These are phyloP conservation scores for Okamejei kenojei DNA, from an alignment of 2,797 vertebrate species.

Conservation along the genomic window DNA sequence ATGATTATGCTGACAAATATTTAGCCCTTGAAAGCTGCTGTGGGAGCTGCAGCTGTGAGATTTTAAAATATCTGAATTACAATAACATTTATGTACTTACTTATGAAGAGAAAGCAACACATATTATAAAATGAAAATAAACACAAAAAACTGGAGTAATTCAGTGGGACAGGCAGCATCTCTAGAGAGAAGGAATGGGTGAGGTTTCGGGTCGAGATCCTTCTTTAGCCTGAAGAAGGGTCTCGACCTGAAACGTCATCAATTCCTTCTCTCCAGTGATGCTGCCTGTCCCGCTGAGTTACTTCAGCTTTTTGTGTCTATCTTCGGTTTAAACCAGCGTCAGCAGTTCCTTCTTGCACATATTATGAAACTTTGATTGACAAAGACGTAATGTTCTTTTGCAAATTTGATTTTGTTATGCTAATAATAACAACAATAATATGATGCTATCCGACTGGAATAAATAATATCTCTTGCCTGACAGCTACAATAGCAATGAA, in stretches of 20 bases:
- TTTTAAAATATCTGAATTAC: slow-evolving; percentile 18
- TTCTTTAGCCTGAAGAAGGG: too few relatives aligned
- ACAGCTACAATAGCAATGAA: slow-evolving; percentile 70
- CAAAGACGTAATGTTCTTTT: slow-evolving; percentile 63
- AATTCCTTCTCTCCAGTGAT: too few relatives aligned
- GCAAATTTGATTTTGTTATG: slow-evolving; percentile 73
- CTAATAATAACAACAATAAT: slow-evolving; percentile 59
- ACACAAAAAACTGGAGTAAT: too few relatives aligned
- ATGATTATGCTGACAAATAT: slow-evolving; percentile 49
- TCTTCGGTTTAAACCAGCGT: too few relatives aligned
- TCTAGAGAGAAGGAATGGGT: too few relatives aligned
- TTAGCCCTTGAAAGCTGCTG: slow-evolving; percentile 40
- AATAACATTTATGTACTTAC: slow-evolving; percentile 38
- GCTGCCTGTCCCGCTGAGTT: too few relatives aligned
- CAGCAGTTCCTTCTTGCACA: not conserved
- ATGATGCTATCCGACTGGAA: slow-evolving; percentile 66
- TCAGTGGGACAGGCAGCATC: too few relatives aligned
- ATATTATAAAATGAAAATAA: slow-evolving; percentile 47
- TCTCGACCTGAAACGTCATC: too few relatives aligned
- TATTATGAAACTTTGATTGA: slow-evolving; percentile 50
- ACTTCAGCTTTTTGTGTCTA: too few relatives aligned
- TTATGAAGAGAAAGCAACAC: slow-evolving; percentile 50
- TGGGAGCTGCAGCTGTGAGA: slow-evolving; percentile 43
- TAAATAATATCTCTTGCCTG: slow-evolving; percentile 67
- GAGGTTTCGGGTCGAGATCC: too few relatives aligned